Conservation (phyloP, 2,797 vertebrate species). For the Moxostoma hubbsi region DNA sequence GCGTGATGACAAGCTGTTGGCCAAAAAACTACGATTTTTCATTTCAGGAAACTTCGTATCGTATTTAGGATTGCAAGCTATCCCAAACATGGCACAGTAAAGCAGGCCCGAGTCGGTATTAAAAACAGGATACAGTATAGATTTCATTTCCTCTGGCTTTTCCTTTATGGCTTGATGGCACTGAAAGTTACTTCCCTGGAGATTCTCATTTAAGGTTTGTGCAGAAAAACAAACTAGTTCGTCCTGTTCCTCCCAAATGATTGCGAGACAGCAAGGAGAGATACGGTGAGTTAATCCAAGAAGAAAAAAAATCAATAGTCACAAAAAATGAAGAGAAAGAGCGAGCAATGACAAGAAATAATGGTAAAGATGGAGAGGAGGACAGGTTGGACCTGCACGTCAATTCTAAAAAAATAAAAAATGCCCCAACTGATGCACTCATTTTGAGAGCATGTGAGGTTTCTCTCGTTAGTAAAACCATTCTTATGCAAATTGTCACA, state of each 20-base stretch:
- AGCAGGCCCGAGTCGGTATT: neutral
- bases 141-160: constrained; percentile 34
- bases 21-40: neutral
- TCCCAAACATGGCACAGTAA: neutral
- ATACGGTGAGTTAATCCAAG: neutral
- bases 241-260: neutral
- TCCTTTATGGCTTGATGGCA: constrained; percentile 20
- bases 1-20: neutral
- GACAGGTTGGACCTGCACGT: neutral
- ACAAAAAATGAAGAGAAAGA: neutral
- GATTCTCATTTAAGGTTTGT: constrained; percentile 21
- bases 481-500: too few relatives aligned
- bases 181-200: constrained; percentile 6
- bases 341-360: neutral
- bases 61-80: neutral
- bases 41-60: constrained; percentile 8
- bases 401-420: neutral
- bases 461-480: too few relatives aligned
- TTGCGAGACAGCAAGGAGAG: neutral
- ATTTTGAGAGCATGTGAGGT: too few relatives aligned
- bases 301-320: constrained; percentile 41
- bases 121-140: constrained; percentile 47
- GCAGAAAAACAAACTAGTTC: constrained; percentile 15
- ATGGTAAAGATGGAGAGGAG: neutral
- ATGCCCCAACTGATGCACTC: neutral